phyloP scores from a whole-genome alignment of 2,888 invertebrate genomes.

The Entomobrya proxima region DNA sequence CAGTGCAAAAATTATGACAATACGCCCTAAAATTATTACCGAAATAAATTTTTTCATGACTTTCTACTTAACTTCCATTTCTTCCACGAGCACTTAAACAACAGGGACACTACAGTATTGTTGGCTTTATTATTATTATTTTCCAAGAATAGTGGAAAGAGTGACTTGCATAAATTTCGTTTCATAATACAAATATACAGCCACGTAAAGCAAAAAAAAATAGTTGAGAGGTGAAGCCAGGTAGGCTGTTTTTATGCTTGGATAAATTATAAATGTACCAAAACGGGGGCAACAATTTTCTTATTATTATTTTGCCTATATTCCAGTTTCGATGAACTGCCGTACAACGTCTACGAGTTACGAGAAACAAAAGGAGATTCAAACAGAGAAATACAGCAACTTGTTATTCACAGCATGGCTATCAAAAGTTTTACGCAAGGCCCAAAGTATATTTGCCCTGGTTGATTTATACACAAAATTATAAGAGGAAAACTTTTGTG shows the following conservation, averaged over 20 bases:
- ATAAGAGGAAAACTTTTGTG: too few species aligned
- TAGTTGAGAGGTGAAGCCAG: not conserved
- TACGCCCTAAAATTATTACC: conserved; percentile 58
- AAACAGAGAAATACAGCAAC: too few species aligned
- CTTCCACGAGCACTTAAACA: not conserved
- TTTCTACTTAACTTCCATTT: conserved; percentile 7
- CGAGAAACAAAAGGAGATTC: not conserved
- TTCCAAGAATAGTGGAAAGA: not conserved
- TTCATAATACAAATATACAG: not conserved
- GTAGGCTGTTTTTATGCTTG: not conserved
- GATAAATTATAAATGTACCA: not conserved
- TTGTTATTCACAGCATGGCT: too few species aligned
- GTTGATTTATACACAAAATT: too few species aligned
- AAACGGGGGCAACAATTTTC: not conserved
- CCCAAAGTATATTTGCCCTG: too few species aligned
- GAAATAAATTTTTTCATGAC: conserved; percentile 66
- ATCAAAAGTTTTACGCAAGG: too few species aligned
- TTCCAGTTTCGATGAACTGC: not conserved
- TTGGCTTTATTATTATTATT: not conserved
- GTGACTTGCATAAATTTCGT: not conserved
- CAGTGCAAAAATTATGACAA: conserved; percentile 21
- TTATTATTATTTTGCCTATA: too few species aligned
- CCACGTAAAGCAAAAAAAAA: not conserved
- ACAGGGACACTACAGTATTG: not conserved
- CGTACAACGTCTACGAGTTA: not conserved